phyloP scores from a whole-genome alignment of 2,888 invertebrate species.

The Ctenicera cuprea region DNA sequence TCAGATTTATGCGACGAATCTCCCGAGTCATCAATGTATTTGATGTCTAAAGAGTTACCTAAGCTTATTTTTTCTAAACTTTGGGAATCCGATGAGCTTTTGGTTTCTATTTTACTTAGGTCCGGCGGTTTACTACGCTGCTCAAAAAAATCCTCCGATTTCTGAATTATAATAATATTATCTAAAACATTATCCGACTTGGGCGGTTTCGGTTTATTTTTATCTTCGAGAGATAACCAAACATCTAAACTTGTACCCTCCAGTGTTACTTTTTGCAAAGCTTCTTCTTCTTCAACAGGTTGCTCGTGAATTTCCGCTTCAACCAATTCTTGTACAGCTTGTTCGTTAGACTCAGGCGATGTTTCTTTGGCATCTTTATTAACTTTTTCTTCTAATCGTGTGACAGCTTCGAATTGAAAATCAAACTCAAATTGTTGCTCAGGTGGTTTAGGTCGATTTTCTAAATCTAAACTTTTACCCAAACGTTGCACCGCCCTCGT shows the following conservation, averaged over 20 bases:
- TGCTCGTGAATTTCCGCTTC: constrained; percentile 74
- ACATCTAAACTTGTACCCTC: constrained; percentile 72
- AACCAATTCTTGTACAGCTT: constrained; percentile 74
- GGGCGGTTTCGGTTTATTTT: constrained; percentile 67
- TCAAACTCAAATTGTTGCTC: constrained; percentile 66
- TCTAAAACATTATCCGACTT: constrained; percentile 65
- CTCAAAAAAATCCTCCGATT: constrained; percentile 72
- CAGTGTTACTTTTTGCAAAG: constrained; percentile 67
- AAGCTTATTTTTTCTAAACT: constrained; percentile 69
- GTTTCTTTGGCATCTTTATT: constrained; percentile 61
- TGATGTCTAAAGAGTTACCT: constrained; percentile 71
- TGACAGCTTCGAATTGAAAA: constrained; percentile 65
- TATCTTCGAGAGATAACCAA: constrained; percentile 71
- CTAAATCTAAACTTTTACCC: constrained; percentile 71
- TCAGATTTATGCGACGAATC: constrained; percentile 71
- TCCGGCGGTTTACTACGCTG: constrained; percentile 69
- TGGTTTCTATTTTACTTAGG: constrained; percentile 67
- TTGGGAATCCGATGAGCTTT: constrained; percentile 70
- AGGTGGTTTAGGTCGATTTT: constrained; percentile 65
- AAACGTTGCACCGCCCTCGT: constrained; percentile 67
- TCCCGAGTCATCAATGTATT: constrained; percentile 71
- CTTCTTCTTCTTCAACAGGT: constrained; percentile 61
- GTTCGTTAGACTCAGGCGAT: constrained; percentile 72
- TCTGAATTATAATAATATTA: constrained; percentile 68
- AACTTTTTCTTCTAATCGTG: constrained; percentile 40